Conservation (phyloP, 2,113 vertebrate species). For the Limanda limanda region DNA sequence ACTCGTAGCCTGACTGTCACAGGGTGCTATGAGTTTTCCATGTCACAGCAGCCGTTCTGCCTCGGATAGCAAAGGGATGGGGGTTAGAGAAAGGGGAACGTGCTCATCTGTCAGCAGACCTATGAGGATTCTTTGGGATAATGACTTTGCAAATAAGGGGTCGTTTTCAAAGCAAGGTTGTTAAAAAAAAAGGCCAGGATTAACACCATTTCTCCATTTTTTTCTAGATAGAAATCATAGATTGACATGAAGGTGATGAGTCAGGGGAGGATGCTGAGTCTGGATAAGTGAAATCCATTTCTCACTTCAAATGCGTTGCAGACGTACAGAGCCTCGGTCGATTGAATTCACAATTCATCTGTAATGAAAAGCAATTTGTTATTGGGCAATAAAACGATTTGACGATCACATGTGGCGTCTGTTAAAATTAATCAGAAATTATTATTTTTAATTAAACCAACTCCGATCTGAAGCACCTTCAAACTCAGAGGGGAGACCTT, state of each 20-base stretch:
- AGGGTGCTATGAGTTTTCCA: slow-evolving; percentile 25
- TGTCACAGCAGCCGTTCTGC: slow-evolving; percentile 9
- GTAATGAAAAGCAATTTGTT: slow-evolving; percentile 18
- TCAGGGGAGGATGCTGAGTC: background rate
- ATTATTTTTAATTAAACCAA: slow-evolving; percentile 14
- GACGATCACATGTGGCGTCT: slow-evolving; percentile 10
- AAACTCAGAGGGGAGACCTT: background rate
- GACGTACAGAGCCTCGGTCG: slow-evolving; percentile 1
- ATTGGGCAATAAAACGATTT: slow-evolving; percentile 13
- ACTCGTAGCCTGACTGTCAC: slow-evolving; percentile 22
- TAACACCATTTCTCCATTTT: background rate
- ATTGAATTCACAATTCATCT: background rate
- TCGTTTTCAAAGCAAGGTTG: background rate
- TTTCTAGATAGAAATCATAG: background rate
- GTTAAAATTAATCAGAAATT: slow-evolving; percentile 28
- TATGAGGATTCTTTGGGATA: background rate
- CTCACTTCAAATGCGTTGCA: background rate
- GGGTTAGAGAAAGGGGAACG: background rate
- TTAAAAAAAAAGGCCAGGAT: background rate
- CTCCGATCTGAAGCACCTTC: slow-evolving; percentile 35
- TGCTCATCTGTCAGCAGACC: slow-evolving; percentile 5
- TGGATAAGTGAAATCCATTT: background rate
- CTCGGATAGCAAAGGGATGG: slow-evolving; percentile 7
- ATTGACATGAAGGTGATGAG: background rate
- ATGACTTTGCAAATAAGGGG: background rate